These are phyloP conservation scores for Mormoops blainvillei DNA, from an alignment of 2,113 vertebrate genomes.

Conservation along the genomic window DNA sequence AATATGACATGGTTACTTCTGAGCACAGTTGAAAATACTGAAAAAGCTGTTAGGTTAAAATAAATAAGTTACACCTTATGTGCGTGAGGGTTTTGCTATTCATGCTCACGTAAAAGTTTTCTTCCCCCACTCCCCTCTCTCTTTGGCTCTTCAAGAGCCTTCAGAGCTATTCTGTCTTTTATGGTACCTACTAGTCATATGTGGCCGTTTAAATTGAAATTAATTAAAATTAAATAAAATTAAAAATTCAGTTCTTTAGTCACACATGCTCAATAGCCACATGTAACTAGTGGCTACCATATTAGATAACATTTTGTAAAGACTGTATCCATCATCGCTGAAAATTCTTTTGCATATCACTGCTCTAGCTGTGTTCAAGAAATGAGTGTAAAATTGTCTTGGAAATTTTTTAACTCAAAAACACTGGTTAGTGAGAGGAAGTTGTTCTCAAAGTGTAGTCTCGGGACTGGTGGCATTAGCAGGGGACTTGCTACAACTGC, in stretches of 20 bases:
- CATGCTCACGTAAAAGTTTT: not conserved
- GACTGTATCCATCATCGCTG: not conserved
- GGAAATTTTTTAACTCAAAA: not conserved
- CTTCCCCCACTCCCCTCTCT: rapidly evolving
- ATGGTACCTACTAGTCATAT: not conserved
- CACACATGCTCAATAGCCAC: not conserved
- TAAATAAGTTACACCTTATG: not conserved
- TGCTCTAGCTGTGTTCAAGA: not conserved
- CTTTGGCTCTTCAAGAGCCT: not conserved
- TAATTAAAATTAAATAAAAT: not conserved
- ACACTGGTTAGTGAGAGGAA: not conserved
- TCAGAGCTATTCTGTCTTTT: not conserved
- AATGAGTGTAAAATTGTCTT: not conserved
- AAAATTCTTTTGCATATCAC: not conserved
- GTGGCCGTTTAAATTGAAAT: not conserved
- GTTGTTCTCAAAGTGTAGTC: not conserved
- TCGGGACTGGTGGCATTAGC: not conserved
- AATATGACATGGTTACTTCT: not conserved
- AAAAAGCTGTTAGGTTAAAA: not conserved
- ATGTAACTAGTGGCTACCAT: not conserved
- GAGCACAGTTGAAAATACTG: not conserved
- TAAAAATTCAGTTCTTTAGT: not conserved
- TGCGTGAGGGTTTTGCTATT: not conserved
- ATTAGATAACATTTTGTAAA: not conserved
- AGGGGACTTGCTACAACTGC: not conserved